Conservation (phyloP, 2,888 invertebrate species). For the Drosophila mayaguana region DNA sequence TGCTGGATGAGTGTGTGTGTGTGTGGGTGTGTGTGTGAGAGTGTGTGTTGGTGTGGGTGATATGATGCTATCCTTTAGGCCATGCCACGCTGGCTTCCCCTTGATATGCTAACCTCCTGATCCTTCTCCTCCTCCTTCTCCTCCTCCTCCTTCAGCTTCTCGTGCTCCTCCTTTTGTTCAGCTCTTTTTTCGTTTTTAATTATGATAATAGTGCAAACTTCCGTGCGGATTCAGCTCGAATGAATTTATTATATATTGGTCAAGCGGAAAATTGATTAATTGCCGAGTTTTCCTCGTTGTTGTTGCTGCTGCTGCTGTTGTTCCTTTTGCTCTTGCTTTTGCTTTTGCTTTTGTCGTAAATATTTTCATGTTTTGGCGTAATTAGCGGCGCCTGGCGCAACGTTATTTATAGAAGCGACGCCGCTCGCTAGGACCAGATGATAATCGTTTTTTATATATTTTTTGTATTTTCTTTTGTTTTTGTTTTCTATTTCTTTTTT, state of each 20-base stretch:
- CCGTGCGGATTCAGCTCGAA: constrained; percentile 40
- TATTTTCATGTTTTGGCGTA: constrained; percentile 79
- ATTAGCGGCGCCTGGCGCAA: constrained; percentile 68
- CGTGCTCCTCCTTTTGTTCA: background rate
- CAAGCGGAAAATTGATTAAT: constrained; percentile 81
- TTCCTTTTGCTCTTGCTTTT: background rate
- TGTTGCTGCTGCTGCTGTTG: constrained; percentile 22
- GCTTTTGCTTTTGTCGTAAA: constrained; percentile 49
- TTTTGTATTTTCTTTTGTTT: background rate
- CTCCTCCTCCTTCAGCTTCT: background rate
- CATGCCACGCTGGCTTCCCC: constrained; percentile 35
- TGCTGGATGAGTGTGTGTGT: background rate
- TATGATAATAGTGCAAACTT: constrained; percentile 66
- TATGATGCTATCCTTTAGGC: constrained; percentile 18
- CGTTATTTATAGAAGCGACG: constrained; percentile 70
- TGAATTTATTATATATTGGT: constrained; percentile 63
- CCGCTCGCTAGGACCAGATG: constrained; percentile 54
- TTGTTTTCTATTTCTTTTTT: background rate
- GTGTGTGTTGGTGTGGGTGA: constrained; percentile 8
- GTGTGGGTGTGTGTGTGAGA: background rate
- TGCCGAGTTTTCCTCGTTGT: constrained; percentile 54
- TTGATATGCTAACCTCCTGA: constrained; percentile 11
- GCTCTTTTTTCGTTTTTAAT: constrained; percentile 47
- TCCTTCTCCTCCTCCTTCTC: constrained; percentile 5
- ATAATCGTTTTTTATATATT: constrained; percentile 62